Evolutionary conservation across 2,888 invertebrate species (phyloP).

Genomic region (Mellilla xanthometata): DNA sequence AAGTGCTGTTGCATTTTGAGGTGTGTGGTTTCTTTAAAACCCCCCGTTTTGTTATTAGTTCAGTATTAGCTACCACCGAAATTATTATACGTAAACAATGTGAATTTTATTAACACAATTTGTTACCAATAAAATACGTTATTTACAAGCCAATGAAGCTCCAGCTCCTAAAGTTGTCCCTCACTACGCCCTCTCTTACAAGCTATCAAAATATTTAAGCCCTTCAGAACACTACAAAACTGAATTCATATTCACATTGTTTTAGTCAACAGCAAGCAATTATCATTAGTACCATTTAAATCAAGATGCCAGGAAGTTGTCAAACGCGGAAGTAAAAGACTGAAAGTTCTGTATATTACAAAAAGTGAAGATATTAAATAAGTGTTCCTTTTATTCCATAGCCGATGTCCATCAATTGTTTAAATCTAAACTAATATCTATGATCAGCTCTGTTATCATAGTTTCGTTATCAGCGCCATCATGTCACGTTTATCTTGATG

Average conservation of each 20-base stretch:
- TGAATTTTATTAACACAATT: constrained; percentile 38
- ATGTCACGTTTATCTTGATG: constrained; percentile 9
- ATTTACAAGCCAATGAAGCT: constrained; percentile 14
- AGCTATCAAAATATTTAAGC: neutral
- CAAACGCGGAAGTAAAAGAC: constrained; percentile 1
- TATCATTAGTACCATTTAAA: constrained; percentile 30
- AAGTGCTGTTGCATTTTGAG: constrained; percentile 3
- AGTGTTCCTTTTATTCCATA: constrained; percentile 16
- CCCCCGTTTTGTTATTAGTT: constrained; percentile 13
- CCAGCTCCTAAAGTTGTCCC: neutral
- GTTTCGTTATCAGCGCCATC: constrained; percentile 3
- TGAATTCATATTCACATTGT: constrained; percentile 23
- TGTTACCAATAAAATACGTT: constrained; percentile 16
- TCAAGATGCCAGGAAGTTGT: constrained; percentile 14
- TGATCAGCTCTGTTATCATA: constrained; percentile 1
- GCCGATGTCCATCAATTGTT: constrained; percentile 3
- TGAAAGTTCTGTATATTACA: constrained; percentile 9
- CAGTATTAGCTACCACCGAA: constrained; percentile 3
- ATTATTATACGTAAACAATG: constrained; percentile 18
- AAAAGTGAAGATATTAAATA: neutral
- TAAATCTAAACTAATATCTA: neutral
- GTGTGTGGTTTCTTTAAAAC: constrained; percentile 43
- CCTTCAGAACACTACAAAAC: neutral
- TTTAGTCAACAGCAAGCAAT: constrained; percentile 54
- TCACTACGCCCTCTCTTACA: neutral